Conservation (phyloP, 2,113 vertebrate genomes). For the Pangasianodon hypophthalmus region DNA sequence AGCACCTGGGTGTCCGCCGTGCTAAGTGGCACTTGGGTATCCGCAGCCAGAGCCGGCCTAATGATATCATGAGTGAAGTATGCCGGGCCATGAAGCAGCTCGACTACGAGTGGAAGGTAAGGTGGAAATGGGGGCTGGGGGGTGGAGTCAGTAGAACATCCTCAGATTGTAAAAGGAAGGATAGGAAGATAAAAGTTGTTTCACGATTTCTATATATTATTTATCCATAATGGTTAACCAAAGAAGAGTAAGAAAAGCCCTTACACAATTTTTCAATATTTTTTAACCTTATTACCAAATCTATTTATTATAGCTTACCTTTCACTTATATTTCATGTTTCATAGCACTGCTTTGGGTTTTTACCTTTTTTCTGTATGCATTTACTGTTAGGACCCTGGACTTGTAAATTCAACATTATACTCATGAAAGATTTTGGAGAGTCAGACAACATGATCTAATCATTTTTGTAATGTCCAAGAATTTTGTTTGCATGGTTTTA, state of each 20-base stretch:
- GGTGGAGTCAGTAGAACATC: not conserved
- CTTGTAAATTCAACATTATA: not conserved
- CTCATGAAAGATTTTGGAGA: not conserved
- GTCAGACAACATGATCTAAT: not conserved
- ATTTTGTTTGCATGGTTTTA: not conserved
- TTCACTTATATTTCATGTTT: not conserved
- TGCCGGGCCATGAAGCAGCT: conserved; percentile 96
- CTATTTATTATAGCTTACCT: not conserved
- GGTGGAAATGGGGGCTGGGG: not conserved
- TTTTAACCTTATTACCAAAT: not conserved
- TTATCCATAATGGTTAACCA: not conserved
- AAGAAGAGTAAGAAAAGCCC: not conserved
- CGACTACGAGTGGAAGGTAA: conserved; percentile 99
- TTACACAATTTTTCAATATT: not conserved
- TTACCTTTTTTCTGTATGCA: not conserved
- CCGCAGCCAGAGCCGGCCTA: conserved; percentile 94
- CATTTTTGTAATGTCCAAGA: not conserved
- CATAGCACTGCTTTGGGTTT: not conserved
- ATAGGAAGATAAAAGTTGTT: not conserved
- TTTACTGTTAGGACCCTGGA: not conserved
- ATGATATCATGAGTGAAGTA: conserved; percentile 98
- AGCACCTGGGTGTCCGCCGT: conserved; percentile 91
- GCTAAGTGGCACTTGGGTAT: conserved; percentile 99
- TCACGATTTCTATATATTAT: not conserved
- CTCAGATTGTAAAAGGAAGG: not conserved